These are phyloP conservation scores for Scolopax rusticola DNA, from an alignment of 2,797 vertebrate genomes.

Conservation along the genomic window DNA sequence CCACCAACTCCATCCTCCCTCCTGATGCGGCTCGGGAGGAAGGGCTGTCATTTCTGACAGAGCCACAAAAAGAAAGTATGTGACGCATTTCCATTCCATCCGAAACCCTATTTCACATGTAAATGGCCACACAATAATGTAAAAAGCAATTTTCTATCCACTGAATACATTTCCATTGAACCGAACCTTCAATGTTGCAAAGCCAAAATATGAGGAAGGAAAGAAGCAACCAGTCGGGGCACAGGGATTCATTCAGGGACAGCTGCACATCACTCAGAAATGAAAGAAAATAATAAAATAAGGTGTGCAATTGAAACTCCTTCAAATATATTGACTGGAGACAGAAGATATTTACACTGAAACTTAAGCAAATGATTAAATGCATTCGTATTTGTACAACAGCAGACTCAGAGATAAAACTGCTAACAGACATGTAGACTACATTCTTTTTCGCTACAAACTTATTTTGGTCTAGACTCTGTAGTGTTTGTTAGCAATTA, in stretches of 20 bases:
- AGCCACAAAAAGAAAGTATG: background rate
- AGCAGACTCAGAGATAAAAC: background rate
- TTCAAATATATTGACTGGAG: conserved; percentile 19
- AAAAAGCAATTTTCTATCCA: conserved; percentile 11
- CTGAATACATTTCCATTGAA: conserved; percentile 43
- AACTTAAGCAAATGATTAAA: conserved; percentile 43
- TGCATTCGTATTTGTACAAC: background rate
- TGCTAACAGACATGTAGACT: background rate
- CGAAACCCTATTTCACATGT: background rate
- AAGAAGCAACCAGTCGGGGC: background rate
- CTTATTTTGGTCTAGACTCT: conserved; percentile 47
- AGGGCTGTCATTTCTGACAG: background rate
- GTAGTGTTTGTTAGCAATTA: background rate
- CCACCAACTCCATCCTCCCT: background rate
- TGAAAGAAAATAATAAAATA: conserved; percentile 51
- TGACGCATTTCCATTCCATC: background rate
- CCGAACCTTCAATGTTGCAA: conserved; percentile 12
- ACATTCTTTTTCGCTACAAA: conserved; percentile 25
- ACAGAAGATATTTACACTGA: conserved; percentile 61
- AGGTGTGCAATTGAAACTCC: background rate
- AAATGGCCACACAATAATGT: background rate
- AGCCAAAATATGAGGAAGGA: conserved; percentile 18
- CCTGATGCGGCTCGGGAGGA: rapidly evolving
- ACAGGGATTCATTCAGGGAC: background rate
- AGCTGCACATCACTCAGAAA: conserved; percentile 49